phyloP scores from a whole-genome alignment of 2,888 invertebrate genomes.

The Antheraea assamensis region DNA sequence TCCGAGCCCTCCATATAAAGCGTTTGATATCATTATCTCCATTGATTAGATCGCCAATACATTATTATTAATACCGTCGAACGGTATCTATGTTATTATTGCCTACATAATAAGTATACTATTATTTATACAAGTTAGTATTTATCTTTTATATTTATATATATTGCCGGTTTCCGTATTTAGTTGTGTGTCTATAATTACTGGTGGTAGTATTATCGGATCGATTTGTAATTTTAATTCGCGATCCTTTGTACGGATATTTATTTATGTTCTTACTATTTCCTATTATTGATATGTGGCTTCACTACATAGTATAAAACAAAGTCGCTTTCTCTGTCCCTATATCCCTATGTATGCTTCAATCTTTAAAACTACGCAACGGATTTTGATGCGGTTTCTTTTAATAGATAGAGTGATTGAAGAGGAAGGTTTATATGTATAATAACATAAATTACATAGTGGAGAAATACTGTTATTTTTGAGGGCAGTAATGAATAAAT shows the following conservation, averaged over 20 bases:
- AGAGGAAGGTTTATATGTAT: no score
- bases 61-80: conserved; percentile 27
- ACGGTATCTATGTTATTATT: conserved; percentile 16
- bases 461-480: no score
- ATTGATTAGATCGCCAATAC: conserved; percentile 30
- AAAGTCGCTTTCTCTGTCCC: no score
- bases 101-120: conserved; percentile 12
- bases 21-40: conserved; percentile 32
- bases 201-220: neutral
- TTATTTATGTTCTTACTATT: neutral
- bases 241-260: neutral
- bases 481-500: no score
- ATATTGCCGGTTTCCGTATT: conserved; percentile 1
- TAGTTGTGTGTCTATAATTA: neutral
- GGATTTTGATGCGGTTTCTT: no score
- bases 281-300: neutral
- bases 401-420: no score
- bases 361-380: no score
- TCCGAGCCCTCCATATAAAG: conserved; percentile 39
- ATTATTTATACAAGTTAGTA: conserved; percentile 24
- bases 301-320: no score
- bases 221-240: neutral
- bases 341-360: no score
- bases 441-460: no score
- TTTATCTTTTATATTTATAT: conserved; percentile 19